Evolutionary conservation across 2,797 vertebrate genomes (phyloP), one percentile per base, ranked within the genome.

Genomic region (Gila robusta): DNA sequence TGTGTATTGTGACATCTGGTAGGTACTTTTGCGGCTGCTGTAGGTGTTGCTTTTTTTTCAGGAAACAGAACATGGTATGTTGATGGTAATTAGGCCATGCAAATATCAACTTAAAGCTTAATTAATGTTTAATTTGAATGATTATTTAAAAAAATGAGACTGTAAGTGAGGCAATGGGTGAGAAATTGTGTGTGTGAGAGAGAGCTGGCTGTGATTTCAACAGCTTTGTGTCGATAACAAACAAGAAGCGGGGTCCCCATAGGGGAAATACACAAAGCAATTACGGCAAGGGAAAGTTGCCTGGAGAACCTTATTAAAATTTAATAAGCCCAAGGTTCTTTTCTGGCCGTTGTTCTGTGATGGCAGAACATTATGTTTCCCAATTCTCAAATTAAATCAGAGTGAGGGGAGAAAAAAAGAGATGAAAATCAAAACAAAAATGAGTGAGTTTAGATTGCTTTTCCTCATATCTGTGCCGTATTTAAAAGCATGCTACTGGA

Each of bases 241-340:
- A 91, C 91, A 92, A 89, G 86, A 90, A 80, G 71, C 54, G 32
- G 83, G 89, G 78, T 89, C 85, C 91, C 89, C 88, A 87, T 87
- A 88, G 90, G 91, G 87, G 87, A 91, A 89, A 91, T 89, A 91
- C 90, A 92, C 91, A 92, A 91, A 91, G 88, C 91, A 91, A 92
- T 92, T 92, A 92, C 69, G 70, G 82, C 66, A n/a, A 87, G 79
- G 83, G 85, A 87, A 89, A 90, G 87, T 87, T 90, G 90, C 91
- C 89, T 88, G 82, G 79, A 89, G 90, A 91, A 89, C 85, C 89
- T 91, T 92, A 91, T 92, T 91, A 92, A 91, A 92, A 91, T 91
- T 88, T 90, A 90, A 92, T 89, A 92, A 90, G 88, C 88, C 87
- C 79, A 86, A 86, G 82, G 90, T 90, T 91, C 89, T 85, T 89